Evolutionary conservation across 2,113 vertebrate species (phyloP).

Genomic region (Malurus elegans): DNA sequence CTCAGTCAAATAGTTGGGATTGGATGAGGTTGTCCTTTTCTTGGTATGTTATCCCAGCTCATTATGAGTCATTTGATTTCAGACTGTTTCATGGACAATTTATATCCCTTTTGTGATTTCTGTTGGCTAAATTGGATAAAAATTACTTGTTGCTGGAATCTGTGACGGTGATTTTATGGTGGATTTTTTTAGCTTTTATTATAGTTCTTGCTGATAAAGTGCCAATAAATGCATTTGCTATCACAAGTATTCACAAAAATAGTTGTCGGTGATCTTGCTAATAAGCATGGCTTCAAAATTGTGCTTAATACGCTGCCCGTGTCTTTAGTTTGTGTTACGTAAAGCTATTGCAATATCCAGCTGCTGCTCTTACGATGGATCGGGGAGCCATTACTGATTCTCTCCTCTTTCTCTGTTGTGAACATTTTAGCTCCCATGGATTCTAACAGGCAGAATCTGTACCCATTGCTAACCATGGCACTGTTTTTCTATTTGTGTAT

Average conservation of each 20-base stretch:
- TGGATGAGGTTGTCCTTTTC: background rate
- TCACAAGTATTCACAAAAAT: background rate
- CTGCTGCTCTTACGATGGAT: background rate
- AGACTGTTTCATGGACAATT: background rate
- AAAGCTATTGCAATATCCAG: background rate
- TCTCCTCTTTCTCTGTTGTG: background rate
- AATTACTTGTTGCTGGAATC: background rate
- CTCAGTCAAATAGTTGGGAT: background rate
- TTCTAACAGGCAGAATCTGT: background rate
- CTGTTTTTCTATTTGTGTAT: background rate
- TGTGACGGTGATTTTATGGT: background rate
- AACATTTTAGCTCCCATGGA: background rate
- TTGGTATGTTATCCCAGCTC: background rate
- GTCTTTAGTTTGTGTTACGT: background rate
- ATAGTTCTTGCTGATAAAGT: background rate
- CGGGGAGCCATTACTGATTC: background rate
- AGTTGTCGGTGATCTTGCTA: background rate
- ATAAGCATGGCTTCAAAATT: background rate
- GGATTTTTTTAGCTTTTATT: background rate
- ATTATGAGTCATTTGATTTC: background rate
- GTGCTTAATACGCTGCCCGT: background rate
- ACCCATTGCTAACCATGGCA: background rate
- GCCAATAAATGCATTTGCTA: background rate
- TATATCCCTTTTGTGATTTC: background rate
- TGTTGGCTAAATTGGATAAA: background rate